These are phyloP conservation scores for Melipona beecheii DNA, from an alignment of 2,888 invertebrate genomes.

Conservation along the genomic window DNA sequence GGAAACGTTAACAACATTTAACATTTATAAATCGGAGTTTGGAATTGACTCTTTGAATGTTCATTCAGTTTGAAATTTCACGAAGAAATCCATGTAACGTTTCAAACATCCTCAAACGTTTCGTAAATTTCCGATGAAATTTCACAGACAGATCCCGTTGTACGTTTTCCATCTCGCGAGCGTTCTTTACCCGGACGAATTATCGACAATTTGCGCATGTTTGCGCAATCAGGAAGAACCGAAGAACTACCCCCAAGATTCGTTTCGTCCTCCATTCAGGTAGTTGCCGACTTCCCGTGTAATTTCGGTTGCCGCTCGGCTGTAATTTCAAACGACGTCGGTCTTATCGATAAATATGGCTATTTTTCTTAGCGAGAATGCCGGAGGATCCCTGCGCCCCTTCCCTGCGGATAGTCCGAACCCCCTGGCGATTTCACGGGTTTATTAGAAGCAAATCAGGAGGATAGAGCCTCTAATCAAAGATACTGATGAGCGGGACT, in stretches of 20 bases:
- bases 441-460: constrained; percentile 83
- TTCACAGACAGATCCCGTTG: not conserved
- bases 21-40: no score
- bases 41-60: no score
- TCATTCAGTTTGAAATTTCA: no score
- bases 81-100: no score
- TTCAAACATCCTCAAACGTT: not conserved
- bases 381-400: constrained; percentile 26
- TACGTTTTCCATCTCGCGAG: not conserved
- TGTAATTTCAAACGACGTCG: constrained; percentile 6
- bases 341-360: constrained; percentile 48
- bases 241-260: not conserved
- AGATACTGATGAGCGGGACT: constrained; percentile 80
- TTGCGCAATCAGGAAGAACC: not conserved
- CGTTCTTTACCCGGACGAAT: not conserved
- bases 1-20: no score
- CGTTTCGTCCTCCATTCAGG: not conserved
- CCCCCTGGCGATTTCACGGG: constrained; percentile 75
- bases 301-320: constrained; percentile 4
- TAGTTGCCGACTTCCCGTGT: not conserved
- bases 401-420: constrained; percentile 51
- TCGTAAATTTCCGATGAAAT: not conserved
- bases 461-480: constrained; percentile 82
- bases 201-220: not conserved
- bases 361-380: constrained; percentile 4